Evolutionary conservation across 2,113 vertebrate species (phyloP), one percentile per base, ranked within the genome.

Genomic region (Vicugna pacos): DNA sequence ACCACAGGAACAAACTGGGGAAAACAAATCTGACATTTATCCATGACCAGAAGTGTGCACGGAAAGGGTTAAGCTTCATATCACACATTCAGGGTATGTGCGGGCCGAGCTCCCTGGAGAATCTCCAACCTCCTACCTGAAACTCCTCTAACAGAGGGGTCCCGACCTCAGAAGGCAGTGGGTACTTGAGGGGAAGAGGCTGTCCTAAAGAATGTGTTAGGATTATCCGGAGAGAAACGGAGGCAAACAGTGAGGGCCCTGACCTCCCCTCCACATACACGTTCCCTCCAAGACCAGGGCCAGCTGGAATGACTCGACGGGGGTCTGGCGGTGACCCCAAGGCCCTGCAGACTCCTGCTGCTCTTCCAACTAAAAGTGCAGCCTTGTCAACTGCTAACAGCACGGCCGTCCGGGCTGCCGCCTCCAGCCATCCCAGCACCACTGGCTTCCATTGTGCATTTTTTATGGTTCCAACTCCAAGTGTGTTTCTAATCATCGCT

Each of bases 401-500:
- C 72, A 6, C 2, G 1, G 73, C 70, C 24, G 13, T 11, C 15
- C 2, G 0, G 3, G 19, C 75, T 16, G 28, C 86, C 0, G 1
- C 60, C 30, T 32, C 60, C 58, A 28, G 58, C 88, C 76, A 2
- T 4, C 89, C 50, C 80, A 30, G 1, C 2, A 17, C 65, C 0
- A 9, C 67, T 94, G 80, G 88, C 89, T 89, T 6, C 24, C 26
- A 8, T 0, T 0, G 3, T 67, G 38, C 26, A 8, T 88, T 65
- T 81, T 89, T 89, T 94, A 65, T 8, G 69, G 94, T 35, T 93
- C 94, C 80, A 82, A 48, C 62, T 81, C 35, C 2, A 85, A 94
- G 95, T 91, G 93, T 96, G 91, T 96, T 97, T 97, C 95, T 83
- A 81, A 94, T 96, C 93, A 95, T 0, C 3, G 15, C 83, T 70